A percentile compares a stretch with the other conserved stretches of the same genome.
Evolutionary conservation across 2,888 invertebrate genomes (phyloP).

Genomic region (Sarcophaga caerulescens): DNA sequence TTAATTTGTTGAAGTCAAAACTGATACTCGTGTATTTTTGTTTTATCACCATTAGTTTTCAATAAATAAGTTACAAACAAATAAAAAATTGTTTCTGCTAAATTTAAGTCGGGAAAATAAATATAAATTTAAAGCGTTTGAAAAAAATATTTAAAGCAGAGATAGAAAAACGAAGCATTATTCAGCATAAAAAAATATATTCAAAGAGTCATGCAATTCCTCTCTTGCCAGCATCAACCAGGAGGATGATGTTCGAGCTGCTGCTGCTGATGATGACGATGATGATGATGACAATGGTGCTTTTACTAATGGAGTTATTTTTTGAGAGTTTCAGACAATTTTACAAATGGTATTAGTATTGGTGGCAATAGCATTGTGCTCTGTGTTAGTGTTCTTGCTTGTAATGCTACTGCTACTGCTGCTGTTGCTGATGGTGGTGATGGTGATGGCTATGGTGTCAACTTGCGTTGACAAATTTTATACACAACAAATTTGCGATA

Average conservation of each 20-base stretch:
- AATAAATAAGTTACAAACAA: constrained; percentile 23
- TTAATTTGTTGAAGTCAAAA: too few species aligned
- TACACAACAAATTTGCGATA: constrained; percentile 67
- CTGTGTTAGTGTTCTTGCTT: constrained; percentile 1
- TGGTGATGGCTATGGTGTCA: constrained; percentile 50
- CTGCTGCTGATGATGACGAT: background rate
- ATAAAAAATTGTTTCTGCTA: constrained; percentile 29
- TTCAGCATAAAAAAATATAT: constrained; percentile 41
- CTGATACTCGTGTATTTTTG: too few species aligned
- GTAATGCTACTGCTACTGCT: background rate
- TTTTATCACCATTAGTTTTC: constrained; percentile 29
- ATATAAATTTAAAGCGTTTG: constrained; percentile 39
- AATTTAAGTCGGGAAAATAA: constrained; percentile 55
- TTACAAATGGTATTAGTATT: constrained; percentile 7
- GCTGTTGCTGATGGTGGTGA: background rate
- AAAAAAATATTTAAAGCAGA: background rate
- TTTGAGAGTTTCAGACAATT: constrained; percentile 20
- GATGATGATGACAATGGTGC: constrained; percentile 23
- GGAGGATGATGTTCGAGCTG: background rate
- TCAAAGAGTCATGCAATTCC: constrained; percentile 38
- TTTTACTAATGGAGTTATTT: constrained; percentile 43
- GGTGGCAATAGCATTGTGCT: background rate
- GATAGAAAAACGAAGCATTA: constrained; percentile 20
- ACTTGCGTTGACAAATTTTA: constrained; percentile 66
- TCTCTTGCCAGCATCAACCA: constrained; percentile 3